Base-by-base conservation (phyloP, 1,140 invertebrate species). In the Chrysoperla carnea region DNA sequence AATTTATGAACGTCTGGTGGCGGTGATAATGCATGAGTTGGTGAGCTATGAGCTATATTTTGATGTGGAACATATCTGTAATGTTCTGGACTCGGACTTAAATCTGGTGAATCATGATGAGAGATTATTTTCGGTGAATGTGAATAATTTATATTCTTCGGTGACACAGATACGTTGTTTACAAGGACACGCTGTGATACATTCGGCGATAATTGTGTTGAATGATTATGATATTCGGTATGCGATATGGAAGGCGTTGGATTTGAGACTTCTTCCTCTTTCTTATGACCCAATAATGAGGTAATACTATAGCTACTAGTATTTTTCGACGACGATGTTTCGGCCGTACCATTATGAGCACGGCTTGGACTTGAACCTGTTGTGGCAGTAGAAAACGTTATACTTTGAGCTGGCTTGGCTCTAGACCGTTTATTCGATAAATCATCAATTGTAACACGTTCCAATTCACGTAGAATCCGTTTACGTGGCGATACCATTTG, bases 221-320 rank as follows among this genome's bases (percentile, higher is more conserved):
- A 11, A 12, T 12, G 8, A 33, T 12, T 9, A 33, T 33, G 8
- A 33, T 3, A 11, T 5, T 13, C 39, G 11, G 39, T 11, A 8
- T 12, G 15, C 9, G 33, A 35, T 11, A 35, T 13, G 11, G 14
- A n/a, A 13, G 39, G 11, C 15, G 12, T 11, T 17, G 39, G 23
- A 11, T 23, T 15, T 11, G 39, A 17, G 8, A 17, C 9, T 40
- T 40, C 13, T 9, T 40, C 39, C 12, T 40, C 13, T 40, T 17
- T 23, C 6, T 11, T 12, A 29, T 13, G 39, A 14, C 76, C 77
- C 43, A 84, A 60, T 51, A 84, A 63, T 46, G 80, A 82, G 47
- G 78, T 79, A 59, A 84, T 84, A 62, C 80, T 84, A 60, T 81
- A 81, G 47, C 75, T 81, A 53, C 76, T 77, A 36, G 73, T 56